These are phyloP conservation scores for Bucco capensis DNA, from an alignment of 2,113 vertebrate species.

Conservation along the genomic window DNA sequence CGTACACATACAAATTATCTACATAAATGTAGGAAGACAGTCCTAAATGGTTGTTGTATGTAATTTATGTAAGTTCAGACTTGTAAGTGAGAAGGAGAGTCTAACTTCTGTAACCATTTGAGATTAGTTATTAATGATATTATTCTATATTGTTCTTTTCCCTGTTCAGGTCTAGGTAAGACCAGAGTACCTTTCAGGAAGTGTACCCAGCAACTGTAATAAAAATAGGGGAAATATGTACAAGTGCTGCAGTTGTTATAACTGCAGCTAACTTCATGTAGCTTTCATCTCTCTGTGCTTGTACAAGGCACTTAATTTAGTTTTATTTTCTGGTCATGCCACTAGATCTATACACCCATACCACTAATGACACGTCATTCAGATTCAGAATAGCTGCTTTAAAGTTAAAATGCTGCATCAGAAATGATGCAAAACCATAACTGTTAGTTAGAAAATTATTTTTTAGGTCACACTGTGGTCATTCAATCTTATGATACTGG, in stretches of 20 bases:
- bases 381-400: slow-evolving; percentile 17
- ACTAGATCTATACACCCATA: not conserved
- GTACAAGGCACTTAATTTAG: slow-evolving; percentile 21
- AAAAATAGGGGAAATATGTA: not conserved
- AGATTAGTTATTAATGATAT: not conserved
- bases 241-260: not conserved
- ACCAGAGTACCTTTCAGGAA: not conserved
- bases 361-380: slow-evolving; percentile 55
- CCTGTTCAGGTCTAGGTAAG: not conserved
- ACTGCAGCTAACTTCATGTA: not conserved
- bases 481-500: not conserved
- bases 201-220: not conserved
- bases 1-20: not conserved
- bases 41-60: not conserved
- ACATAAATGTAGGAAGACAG: not conserved
- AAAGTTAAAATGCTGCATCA: slow-evolving; percentile 22
- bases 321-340: slow-evolving; percentile 52
- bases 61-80: not conserved
- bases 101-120: not conserved
- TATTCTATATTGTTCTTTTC: not conserved
- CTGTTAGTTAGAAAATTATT: slow-evolving; percentile 25
- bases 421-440: slow-evolving; percentile 48
- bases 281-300: not conserved
- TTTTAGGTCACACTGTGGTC: not conserved
- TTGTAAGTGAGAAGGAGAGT: not conserved